A percentile compares a stretch with the other conserved stretches of the same genome.
Evolutionary conservation across 2,888 invertebrate genomes (phyloP).

Genomic region (Acleris holmiana): DNA sequence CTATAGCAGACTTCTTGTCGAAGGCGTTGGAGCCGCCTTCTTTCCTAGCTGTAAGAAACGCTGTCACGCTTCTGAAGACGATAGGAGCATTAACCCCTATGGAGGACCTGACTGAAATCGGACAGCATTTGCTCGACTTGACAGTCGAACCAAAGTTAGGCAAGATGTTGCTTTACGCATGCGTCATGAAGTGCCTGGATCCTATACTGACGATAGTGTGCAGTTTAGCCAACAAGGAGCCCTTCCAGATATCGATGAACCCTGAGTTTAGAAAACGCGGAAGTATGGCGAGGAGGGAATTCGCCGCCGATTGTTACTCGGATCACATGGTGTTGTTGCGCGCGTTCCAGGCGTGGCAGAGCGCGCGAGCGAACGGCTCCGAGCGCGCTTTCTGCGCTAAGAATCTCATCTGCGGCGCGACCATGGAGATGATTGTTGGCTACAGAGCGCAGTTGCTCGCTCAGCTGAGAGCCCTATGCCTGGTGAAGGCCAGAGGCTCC

Average conservation of each 20-base stretch:
- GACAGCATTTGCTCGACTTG: conserved; percentile 94
- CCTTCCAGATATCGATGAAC: conserved; percentile 90
- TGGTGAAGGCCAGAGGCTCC: conserved; percentile 86
- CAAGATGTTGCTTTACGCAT: conserved; percentile 95
- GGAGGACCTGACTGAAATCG: conserved; percentile 95
- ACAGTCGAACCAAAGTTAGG: conserved; percentile 96
- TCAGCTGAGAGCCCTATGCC: conserved; percentile 90
- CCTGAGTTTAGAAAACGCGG: conserved; percentile 87
- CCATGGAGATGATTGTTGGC: conserved; percentile 95
- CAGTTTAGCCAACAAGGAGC: conserved; percentile 90
- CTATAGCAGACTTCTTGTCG: conserved; percentile 92
- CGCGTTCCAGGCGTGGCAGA: conserved; percentile 90
- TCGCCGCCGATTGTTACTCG: conserved; percentile 91
- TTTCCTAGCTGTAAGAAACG: conserved; percentile 89
- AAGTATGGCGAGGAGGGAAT: conserved; percentile 86
- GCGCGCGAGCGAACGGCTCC: conserved; percentile 84
- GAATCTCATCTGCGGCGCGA: conserved; percentile 90
- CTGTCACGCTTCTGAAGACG: conserved; percentile 87
- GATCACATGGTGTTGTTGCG: conserved; percentile 95
- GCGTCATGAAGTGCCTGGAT: conserved; percentile 96
- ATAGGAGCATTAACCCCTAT: conserved; percentile 93
- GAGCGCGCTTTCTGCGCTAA: conserved; percentile 90
- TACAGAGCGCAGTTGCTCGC: conserved; percentile 93
- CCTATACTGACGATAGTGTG: conserved; percentile 96
- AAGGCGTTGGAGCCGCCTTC: conserved; percentile 95